Evolutionary conservation across 2,113 vertebrate genomes (phyloP).

Genomic region (Phyllopteryx taeniolatus): DNA sequence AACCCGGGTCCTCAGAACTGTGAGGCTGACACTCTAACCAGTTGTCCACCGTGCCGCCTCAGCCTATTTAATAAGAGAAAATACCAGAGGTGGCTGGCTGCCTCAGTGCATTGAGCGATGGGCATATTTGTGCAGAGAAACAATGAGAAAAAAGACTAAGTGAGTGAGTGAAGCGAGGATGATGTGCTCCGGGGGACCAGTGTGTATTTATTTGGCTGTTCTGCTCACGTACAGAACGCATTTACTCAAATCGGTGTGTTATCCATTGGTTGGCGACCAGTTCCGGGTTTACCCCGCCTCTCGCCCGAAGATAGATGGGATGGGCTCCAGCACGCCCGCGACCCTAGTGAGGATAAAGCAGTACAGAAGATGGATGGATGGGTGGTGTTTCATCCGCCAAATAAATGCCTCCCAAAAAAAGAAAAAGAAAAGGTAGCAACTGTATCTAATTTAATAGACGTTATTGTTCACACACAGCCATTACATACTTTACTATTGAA

Average conservation of each 20-base stretch:
- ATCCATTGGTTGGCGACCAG: background rate
- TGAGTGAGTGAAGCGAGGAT: conserved; percentile 17
- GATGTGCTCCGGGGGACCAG: conserved; percentile 55
- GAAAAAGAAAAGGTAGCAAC: too few relatives aligned
- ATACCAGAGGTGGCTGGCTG: conserved; percentile 10
- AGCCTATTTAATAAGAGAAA: conserved; percentile 20
- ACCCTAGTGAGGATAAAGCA: too few relatives aligned
- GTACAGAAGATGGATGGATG: too few relatives aligned
- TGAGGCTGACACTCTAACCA: too few relatives aligned
- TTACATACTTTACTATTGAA: too few relatives aligned
- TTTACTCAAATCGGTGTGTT: conserved; percentile 25
- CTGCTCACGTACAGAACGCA: conserved; percentile 42
- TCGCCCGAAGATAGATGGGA: too few relatives aligned
- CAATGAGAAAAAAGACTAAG: conserved; percentile 15
- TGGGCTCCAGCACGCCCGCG: too few relatives aligned
- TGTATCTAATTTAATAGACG: too few relatives aligned
- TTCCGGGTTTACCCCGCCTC: background rate
- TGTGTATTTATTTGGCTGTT: conserved; percentile 54
- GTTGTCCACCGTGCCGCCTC: too few relatives aligned
- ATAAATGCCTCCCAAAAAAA: too few relatives aligned
- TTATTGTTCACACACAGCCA: too few relatives aligned
- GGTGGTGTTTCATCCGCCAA: background rate
- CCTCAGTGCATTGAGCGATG: background rate
- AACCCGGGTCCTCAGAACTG: too few relatives aligned
- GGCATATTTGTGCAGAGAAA: conserved; percentile 17